Evolutionary conservation across 2,113 vertebrate genomes (phyloP).

Genomic region (Poecilia latipinna): DNA sequence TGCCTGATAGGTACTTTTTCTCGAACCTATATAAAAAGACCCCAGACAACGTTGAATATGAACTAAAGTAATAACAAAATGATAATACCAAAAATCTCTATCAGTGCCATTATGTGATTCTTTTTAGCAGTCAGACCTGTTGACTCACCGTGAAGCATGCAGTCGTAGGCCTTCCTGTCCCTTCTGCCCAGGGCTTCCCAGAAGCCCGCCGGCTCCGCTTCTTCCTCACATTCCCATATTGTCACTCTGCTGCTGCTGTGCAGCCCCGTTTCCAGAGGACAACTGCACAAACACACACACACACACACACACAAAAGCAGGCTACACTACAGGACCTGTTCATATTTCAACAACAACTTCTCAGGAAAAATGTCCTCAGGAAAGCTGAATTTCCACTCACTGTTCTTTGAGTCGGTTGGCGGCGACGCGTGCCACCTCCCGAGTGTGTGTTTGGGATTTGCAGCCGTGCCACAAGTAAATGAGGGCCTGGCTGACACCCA

Average conservation of each 20-base stretch:
- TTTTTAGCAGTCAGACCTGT: background rate
- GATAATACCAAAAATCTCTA: no score
- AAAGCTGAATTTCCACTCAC: conserved; percentile 77
- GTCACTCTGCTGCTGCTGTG: conserved; percentile 96
- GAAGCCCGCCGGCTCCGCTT: conserved; percentile 88
- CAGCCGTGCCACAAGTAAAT: conserved; percentile 99
- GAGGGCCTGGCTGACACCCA: conserved; percentile 91
- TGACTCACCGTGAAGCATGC: conserved; percentile 93
- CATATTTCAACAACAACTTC: no score
- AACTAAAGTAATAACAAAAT: no score
- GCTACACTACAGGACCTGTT: background rate
- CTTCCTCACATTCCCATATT: conserved; percentile 93
- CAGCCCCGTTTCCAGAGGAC: conserved; percentile 92
- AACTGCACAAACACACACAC: conserved; percentile 71
- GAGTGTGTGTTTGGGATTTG: conserved; percentile 92
- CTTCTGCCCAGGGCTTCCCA: conserved; percentile 92
- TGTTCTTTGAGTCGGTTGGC: conserved; percentile 94
- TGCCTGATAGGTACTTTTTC: no score
- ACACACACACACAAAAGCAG: no score
- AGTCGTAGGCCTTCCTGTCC: conserved; percentile 95
- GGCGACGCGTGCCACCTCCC: conserved; percentile 87
- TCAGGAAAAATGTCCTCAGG: background rate
- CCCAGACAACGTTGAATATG: no score
- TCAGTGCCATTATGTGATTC: background rate
- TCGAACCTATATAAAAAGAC: no score